Evolutionary conservation across 2,113 vertebrate species (phyloP), one percentile per base, ranked within the genome.

Genomic region (Aegithalos caudatus): DNA sequence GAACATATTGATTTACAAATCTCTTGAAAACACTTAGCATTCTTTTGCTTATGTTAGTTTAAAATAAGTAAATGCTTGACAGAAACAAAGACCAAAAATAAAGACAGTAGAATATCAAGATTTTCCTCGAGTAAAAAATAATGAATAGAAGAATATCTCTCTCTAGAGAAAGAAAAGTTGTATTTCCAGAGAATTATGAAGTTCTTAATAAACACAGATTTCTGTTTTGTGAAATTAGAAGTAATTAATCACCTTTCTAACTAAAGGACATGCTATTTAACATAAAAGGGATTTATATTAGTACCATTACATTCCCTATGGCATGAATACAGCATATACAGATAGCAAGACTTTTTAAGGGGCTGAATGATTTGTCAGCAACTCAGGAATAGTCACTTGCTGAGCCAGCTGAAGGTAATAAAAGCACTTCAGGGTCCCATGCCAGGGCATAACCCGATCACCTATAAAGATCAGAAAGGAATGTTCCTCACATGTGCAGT

Each of bases 391-490:
- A 74, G 80, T 38, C 42, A 69, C 53, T 92, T 86, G 91, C 89
- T 96, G 95, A 96, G 70, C 73, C 81, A 94, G 80, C 69, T 51
- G 67, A 77, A 61, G 24, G 88, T 90, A 88, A 94, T 25, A 64
- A 14, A 81, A 96, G 88, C 31, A 50, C 29, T 42, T 33, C 84
- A 42, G 56, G 21, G n/a, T 94, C 38, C 47, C 45, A 78, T 48
- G 81, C 74, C 87, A 94, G 45, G 89, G 53, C 42, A 92, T 29
- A 97, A 96, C 79, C 64, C 2, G 80, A 97, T 97, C 81, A 97
- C 64, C 70, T 81, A 70, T 77, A 91, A 88, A 96, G 88, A 94
- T 78, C 70, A 71, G 94, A 93, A 95, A 94, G 85, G 92, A 97
- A 96, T 91, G 92, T 91, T 92, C 58, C 57, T 92, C 71, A 56